Percentiles rank a stretch among this genome's conserved stretches.
These are phyloP conservation scores for Indri indri DNA, from an alignment of 2,113 vertebrate genomes.

Conservation along the genomic window DNA sequence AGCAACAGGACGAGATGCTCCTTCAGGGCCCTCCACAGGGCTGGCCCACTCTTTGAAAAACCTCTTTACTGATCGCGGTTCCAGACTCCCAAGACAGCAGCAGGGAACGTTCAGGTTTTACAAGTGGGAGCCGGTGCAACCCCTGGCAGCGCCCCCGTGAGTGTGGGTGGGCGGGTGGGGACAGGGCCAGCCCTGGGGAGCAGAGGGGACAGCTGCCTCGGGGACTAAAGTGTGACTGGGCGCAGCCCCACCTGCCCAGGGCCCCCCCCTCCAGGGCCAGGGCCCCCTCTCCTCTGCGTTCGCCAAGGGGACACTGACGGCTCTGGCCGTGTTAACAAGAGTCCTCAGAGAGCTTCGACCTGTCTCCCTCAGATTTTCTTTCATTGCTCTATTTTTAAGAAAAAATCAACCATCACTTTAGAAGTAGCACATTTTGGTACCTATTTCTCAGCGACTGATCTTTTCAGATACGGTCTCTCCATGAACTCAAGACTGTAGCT, in stretches of 20 bases:
- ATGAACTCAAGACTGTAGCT: background rate
- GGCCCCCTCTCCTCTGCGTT: too few relatives aligned
- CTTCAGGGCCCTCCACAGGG: background rate
- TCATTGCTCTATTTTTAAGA: too few relatives aligned
- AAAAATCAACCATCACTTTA: background rate
- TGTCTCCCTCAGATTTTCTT: too few relatives aligned
- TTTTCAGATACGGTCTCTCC: fast-evolving
- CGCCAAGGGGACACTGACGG: too few relatives aligned
- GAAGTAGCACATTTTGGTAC: background rate
- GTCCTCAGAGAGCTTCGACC: too few relatives aligned
- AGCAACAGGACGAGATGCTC: background rate
- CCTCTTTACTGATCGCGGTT: background rate
- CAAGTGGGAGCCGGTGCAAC: background rate
- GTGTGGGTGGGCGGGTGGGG: too few relatives aligned
- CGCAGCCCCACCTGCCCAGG: too few relatives aligned
- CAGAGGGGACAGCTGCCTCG: too few relatives aligned
- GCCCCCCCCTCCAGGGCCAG: too few relatives aligned
- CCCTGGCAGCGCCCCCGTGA: too few relatives aligned
- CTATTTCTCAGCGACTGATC: fast-evolving
- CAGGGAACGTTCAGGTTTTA: background rate
- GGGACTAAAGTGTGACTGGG: too few relatives aligned
- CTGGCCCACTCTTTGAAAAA: background rate
- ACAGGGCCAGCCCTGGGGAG: background rate
- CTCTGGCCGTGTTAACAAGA: too few relatives aligned
- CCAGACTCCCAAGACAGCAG: background rate